Evolutionary conservation across 2,113 vertebrate genomes (phyloP), one percentile per base, ranked within the genome.

Genomic region (Lophotis ruficrista): DNA sequence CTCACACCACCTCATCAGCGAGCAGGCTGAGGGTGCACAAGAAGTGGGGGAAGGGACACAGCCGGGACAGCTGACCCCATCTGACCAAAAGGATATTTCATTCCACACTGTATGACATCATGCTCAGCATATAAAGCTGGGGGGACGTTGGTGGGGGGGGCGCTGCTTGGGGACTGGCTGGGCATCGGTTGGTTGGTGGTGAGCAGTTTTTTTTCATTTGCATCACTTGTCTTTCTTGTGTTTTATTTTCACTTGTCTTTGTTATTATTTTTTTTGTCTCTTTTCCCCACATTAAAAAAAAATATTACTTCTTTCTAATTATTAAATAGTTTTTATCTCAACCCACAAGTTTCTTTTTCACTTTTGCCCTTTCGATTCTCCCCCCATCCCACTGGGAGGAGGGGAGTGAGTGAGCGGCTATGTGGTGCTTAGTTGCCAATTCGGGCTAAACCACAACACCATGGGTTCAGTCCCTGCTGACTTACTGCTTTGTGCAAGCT

Each of bases 71-170:
- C 66, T 83, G 66, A 58, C 9, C 33, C 37, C 8, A 80, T 4
- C 6, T 43, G 23, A 43, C 31, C 23, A 17, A 88, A 73, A 31
- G 25, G 31, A 24, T 56, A 50, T 65, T 7, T 45, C 38, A 19
- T 65, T 7, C 50, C 38, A 19, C 2, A 22, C 21, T 9, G 7
- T 27, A n/a, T 24, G 30, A 13, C 7, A 3, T 24, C 22, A 23
- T 3, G 2, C 12, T 70, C n/a, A 65, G 37, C 31, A 54, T 43
- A 54, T 27, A 60, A n/a, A 65, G 4, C 35, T 65, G 35, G 24
- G 28, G 13, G 7, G 12, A 61, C 9, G 35, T 0, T 68, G 6
- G 12, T 0, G 2, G 14, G 3, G 7, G 1, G 7, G 8, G 14
- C 4, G 7, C 22, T 84, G 50, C n/a, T 58, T 5, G 4, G 33